Evolutionary conservation across 2,888 invertebrate species (phyloP), one percentile per base, ranked within the genome.

Genomic region (Ctenicera cuprea): DNA sequence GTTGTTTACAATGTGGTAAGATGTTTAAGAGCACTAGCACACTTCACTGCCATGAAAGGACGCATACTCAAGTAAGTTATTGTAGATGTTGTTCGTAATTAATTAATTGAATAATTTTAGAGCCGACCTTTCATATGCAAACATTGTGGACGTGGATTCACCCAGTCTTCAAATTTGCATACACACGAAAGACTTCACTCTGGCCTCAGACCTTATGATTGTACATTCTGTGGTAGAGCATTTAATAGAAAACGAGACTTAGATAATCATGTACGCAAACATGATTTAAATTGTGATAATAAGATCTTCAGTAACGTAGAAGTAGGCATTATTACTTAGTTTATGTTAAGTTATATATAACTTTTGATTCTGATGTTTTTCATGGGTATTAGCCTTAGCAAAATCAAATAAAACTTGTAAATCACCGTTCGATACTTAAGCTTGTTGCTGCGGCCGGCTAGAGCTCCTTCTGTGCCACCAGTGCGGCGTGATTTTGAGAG

Each of bases 161-260:
- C 76, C 22, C 81, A 81, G 37, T 78, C 78, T 22, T 81, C 81
- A 16, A 81, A 81, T 65, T 52, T 81, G 41, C 75, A 75, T n/a
- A 78, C 77, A 9, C 81, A 81, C 52, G 78, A 80, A 62, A 72
- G 75, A 57, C 62, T 81, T 22, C 81, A 81, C 65, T 77, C 78
- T 8, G 76, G 77, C 16, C 33, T 73, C 37, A 68, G 75, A 52
- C 78, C 78, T 20, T 74, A 75, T 70, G 54, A 18, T 48, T 81
- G 81, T 52, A 30, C 50, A 4, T 16, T 78, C 4, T 81, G 81
- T 45, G 50, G 38, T 20, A 76, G 74, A 71, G 61, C 67, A 9
- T 81, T 79, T 65, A 78, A 76, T 50, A 71, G 80, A 14, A 80
- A 80, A 75, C 48, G 80, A 52, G 80, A 80, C 45, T 69, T 80